A percentile compares a stretch with the other conserved stretches of the same genome.
Evolutionary conservation across 2,113 vertebrate species (phyloP).

Genomic region (Sylvia atricapilla): DNA sequence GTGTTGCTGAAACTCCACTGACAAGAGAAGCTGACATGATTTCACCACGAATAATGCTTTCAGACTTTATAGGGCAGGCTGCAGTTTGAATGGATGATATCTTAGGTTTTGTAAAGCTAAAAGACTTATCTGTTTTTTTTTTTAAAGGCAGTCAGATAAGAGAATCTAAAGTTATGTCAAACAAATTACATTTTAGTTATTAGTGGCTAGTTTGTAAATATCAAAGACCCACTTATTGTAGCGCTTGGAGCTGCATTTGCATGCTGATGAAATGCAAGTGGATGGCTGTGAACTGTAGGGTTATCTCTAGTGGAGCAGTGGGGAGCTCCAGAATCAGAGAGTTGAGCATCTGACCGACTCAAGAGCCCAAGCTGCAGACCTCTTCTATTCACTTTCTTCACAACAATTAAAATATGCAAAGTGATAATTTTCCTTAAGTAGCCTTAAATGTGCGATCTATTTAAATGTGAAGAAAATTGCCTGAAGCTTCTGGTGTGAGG

Average conservation of each 20-base stretch:
- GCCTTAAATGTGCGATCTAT: conserved; percentile 99
- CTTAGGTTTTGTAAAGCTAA: conserved; percentile 67
- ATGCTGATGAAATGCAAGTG: conserved; percentile 99
- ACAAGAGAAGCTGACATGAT: conserved; percentile 52
- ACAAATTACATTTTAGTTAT: conserved; percentile 95
- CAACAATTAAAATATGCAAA: conserved; percentile 99
- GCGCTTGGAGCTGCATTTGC: conserved; percentile 92
- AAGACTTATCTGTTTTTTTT: conserved; percentile 63
- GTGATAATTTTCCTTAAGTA: conserved; percentile 99
- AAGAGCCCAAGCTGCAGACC: conserved; percentile 97
- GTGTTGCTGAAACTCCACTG: conserved; percentile 36
- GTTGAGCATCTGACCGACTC: conserved; percentile 88
- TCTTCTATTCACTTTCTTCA: conserved; percentile 99
- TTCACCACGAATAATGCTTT: conserved; percentile 59
- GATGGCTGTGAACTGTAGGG: conserved; percentile 94
- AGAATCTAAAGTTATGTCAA: conserved; percentile 92
- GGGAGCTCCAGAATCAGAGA: conserved; percentile 89
- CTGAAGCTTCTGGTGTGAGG: conserved; percentile 93
- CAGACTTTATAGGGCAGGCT: conserved; percentile 67
- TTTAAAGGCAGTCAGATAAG: conserved; percentile 77
- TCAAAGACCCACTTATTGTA: conserved; percentile 94
- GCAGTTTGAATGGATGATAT: conserved; percentile 54
- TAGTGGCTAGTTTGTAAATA: conserved; percentile 99
- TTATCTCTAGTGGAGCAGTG: conserved; percentile 96
- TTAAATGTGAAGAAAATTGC: conserved; percentile 99